A percentile compares a stretch with the other conserved stretches of the same genome.
Evolutionary conservation across 2,888 invertebrate species (phyloP).

Genomic region (Plebejus argus): DNA sequence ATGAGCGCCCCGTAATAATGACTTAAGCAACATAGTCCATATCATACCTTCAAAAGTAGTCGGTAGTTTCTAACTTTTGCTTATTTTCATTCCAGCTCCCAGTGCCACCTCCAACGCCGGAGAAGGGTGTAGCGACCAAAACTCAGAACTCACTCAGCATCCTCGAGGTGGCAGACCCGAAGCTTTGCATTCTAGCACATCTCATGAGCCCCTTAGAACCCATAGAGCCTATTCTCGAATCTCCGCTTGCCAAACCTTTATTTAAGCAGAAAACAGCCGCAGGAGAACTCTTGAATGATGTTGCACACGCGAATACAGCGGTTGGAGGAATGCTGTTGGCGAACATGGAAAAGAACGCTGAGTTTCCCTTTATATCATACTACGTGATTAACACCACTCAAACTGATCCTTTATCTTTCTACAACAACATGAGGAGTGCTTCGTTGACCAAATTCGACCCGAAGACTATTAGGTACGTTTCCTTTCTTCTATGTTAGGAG

Average conservation of each 20-base stretch:
- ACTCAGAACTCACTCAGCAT: slow-evolving; percentile 85
- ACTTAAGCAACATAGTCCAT: too few species aligned
- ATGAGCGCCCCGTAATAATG: too few species aligned
- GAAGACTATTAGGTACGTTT: slow-evolving; percentile 83
- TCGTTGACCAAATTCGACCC: slow-evolving; percentile 94
- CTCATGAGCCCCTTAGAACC: slow-evolving; percentile 94
- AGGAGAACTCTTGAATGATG: slow-evolving; percentile 87
- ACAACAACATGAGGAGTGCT: slow-evolving; percentile 90
- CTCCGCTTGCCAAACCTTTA: slow-evolving; percentile 89
- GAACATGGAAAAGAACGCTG: slow-evolving; percentile 94
- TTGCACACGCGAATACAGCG: slow-evolving; percentile 86
- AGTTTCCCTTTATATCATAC: slow-evolving; percentile 95
- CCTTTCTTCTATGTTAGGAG: too few species aligned
- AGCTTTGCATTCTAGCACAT: slow-evolving; percentile 92
- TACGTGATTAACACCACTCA: slow-evolving; percentile 94
- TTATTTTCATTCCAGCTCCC: slow-evolving; percentile 69
- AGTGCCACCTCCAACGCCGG: slow-evolving; percentile 83
- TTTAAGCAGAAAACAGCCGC: slow-evolving; percentile 89
- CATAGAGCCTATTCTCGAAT: slow-evolving; percentile 91
- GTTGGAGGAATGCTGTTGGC: slow-evolving; percentile 92
- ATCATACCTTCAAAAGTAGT: too few species aligned
- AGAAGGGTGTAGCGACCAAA: slow-evolving; percentile 82
- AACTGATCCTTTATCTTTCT: slow-evolving; percentile 92
- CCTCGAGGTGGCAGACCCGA: slow-evolving; percentile 93
- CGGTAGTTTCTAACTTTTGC: neutral